phyloP scores from a whole-genome alignment of 2,113 vertebrate species.

The Clarias gariepinus region DNA sequence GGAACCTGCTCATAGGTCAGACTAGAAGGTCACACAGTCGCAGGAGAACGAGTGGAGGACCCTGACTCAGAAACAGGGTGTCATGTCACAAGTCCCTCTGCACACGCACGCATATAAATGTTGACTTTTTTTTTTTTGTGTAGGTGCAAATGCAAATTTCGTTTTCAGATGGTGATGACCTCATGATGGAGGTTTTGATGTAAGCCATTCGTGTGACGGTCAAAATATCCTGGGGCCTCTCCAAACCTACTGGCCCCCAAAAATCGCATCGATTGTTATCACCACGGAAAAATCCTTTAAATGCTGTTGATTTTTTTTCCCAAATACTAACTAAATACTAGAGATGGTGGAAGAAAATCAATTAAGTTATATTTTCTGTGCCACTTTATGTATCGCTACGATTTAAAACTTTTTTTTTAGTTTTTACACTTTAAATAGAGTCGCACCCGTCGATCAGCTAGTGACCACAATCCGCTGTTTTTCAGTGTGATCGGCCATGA shows the following conservation, averaged over 20 bases:
- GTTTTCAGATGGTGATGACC: neutral
- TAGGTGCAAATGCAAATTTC: neutral
- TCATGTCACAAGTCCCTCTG: neutral
- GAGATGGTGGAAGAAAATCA: no score
- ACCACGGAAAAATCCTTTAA: neutral
- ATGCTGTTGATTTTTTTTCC: neutral
- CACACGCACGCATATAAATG: neutral
- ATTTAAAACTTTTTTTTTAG: no score
- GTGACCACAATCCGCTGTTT: no score
- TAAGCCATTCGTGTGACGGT: neutral
- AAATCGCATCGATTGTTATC: neutral
- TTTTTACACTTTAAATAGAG: no score
- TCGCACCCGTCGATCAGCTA: no score
- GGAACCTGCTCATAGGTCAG: constrained; percentile 39
- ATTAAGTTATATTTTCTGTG: no score
- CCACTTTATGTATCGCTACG: no score
- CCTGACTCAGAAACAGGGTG: neutral
- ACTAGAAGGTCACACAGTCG: constrained; percentile 17
- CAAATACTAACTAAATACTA: neutral
- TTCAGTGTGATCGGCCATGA: no score
- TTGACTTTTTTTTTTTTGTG: neutral
- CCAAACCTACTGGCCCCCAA: neutral
- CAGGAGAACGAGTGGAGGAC: constrained; percentile 1
- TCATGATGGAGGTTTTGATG: neutral
- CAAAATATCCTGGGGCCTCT: neutral